These are phyloP conservation scores for Dilophus febrilis DNA, from an alignment of 2,888 invertebrate species.

Conservation along the genomic window DNA sequence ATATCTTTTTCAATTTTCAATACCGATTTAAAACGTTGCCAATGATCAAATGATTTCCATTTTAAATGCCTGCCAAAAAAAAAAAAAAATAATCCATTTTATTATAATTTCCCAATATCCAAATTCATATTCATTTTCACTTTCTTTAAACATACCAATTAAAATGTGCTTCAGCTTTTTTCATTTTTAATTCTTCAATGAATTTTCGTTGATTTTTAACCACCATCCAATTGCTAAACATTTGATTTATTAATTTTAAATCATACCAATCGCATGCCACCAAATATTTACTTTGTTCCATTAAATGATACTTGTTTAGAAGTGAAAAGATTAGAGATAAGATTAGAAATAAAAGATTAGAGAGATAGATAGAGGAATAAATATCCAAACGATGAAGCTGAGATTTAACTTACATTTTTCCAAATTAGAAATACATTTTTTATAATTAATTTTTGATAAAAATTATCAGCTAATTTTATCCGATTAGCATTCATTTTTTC, in stretches of 20 bases:
- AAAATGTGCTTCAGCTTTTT: slow-evolving; percentile 26
- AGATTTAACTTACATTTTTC: slow-evolving; percentile 30
- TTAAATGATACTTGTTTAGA: slow-evolving; percentile 3
- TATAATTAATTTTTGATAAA: slow-evolving; percentile 34
- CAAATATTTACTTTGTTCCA: slow-evolving; percentile 37
- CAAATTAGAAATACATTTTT: slow-evolving; percentile 32
- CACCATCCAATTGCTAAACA: slow-evolving; percentile 34
- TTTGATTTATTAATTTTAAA: slow-evolving; percentile 36
- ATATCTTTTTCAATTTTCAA: slow-evolving; percentile 46
- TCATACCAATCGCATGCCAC: slow-evolving; percentile 58
- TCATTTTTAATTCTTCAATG: slow-evolving; percentile 32
- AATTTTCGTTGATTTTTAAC: slow-evolving; percentile 30
- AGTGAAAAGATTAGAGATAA: too few relatives aligned
- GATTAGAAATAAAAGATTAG: too few relatives aligned
- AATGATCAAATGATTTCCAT: slow-evolving; percentile 35
- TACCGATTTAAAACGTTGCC: slow-evolving; percentile 47
- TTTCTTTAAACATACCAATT: slow-evolving; percentile 19
- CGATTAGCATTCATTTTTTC: not conserved
- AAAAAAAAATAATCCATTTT: not conserved
- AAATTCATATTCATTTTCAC: not conserved
- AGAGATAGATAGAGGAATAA: not conserved
- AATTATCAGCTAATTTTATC: too few relatives aligned
- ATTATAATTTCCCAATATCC: too few relatives aligned
- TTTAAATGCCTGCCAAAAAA: slow-evolving; percentile 24
- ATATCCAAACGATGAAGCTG: slow-evolving; percentile 1